Conservation (phyloP, 2,113 vertebrate species). For the Stomatorhinus ivindoensis region DNA sequence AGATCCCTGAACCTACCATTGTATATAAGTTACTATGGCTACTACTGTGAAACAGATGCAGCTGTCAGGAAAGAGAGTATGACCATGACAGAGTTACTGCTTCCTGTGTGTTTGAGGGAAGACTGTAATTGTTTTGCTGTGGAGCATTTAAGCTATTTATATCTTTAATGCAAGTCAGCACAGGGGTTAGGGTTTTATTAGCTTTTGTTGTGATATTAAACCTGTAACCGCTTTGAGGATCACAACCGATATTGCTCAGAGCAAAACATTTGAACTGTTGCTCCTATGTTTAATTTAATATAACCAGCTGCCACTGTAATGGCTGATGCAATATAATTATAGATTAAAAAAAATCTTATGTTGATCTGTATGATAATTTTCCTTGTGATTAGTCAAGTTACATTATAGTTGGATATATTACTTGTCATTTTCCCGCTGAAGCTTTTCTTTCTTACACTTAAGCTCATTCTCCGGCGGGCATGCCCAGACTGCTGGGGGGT, state of each 20-base stretch:
- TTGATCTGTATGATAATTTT: not conserved
- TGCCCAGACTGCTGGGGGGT: not conserved
- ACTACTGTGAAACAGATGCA: not conserved
- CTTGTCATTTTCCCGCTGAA: no score
- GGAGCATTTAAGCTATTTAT: not conserved
- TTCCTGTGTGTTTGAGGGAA: conserved; percentile 2
- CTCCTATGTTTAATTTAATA: not conserved
- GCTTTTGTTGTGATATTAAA: not conserved
- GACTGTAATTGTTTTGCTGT: not conserved
- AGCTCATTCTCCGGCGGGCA: not conserved
- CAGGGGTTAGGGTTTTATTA: not conserved
- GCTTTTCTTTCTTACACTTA: not conserved
- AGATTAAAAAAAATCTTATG: not conserved
- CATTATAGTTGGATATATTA: not conserved
- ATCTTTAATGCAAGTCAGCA: not conserved
- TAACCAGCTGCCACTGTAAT: not conserved
- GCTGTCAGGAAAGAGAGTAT: not conserved
- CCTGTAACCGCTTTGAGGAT: not conserved
- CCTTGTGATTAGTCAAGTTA: not conserved
- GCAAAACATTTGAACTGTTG: not conserved
- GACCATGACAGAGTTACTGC: not conserved
- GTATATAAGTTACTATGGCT: conserved; percentile 3
- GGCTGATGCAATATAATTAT: not conserved
- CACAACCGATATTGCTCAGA: not conserved
- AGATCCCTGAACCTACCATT: not conserved